Base-by-base conservation (phyloP, 2,113 vertebrate species). In the Empidonax alnorum region DNA sequence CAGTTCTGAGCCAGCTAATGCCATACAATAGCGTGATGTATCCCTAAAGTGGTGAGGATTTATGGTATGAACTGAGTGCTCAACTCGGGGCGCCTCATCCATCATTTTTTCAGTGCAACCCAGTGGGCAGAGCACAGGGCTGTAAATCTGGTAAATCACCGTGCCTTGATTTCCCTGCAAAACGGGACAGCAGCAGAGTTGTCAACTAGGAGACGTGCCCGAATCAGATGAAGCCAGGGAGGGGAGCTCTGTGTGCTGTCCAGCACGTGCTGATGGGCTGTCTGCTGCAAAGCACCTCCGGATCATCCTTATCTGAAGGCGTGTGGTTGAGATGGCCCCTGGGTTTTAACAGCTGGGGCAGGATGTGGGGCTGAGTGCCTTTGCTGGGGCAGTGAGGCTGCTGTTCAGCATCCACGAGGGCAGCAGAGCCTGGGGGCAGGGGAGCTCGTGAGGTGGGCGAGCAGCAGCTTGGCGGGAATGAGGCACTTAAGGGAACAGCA, bases 161-260 rank as follows among this genome's bases (percentile, higher is more conserved):
- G 17, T 72, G 90, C 93, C 79, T 91, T 18, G 55, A 37, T 88
- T 96, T 92, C 90, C 72, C 39, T 55, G 65, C 56, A 68, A 94
- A 90, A 63, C 9, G 22, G 22, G 75, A 31, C 68, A 72, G 49
- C 50, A 82, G 53, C 59, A 56, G 72, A 77, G 65, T 78, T 39
- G 71, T 71, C 65, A 22, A 12, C 71, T 72, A 39, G 68, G 63
- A 83, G 67, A 44, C 24, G 5, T 0, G 0, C 68, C 2, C 3
- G 71, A 76, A 65, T 7, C 2, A 0, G 19, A 42, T n/a, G 39
- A 41, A 85, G 39, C 10, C 33, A 4, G 16, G 58, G 31, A 39
- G 19, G 56, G 50, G 65, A 86, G 42, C 65, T 52, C 13, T 22
- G 12, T 22, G 41, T 31, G 52, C 55, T 67, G 42, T 18, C 52